phyloP scores from a whole-genome alignment of 2,797 vertebrate species.

The Rhynchonycteris naso region DNA sequence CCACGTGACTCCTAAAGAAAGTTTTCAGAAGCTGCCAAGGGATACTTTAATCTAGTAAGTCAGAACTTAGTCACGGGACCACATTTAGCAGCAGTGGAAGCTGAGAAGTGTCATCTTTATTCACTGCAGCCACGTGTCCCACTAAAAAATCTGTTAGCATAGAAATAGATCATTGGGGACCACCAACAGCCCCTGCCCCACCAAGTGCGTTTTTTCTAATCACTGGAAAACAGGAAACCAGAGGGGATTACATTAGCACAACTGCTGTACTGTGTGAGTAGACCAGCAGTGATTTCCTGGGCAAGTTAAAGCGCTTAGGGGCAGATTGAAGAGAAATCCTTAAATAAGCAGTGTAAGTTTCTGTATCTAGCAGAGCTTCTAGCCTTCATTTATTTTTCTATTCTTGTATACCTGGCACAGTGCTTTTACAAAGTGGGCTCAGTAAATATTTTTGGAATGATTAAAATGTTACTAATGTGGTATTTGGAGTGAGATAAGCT shows the following conservation, averaged over 20 bases:
- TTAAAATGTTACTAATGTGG: background rate
- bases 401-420: background rate
- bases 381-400: background rate
- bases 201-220: background rate
- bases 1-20: background rate
- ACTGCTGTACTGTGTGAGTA: background rate
- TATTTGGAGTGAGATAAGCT: constrained; percentile 38
- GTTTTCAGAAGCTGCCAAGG: background rate
- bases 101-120: background rate
- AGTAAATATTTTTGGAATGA: constrained; percentile 50
- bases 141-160: background rate
- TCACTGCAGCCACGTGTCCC: background rate
- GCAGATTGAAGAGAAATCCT: background rate
- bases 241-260: background rate
- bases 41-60: background rate
- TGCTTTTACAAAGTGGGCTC: background rate
- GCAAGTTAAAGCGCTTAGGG: background rate
- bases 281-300: background rate
- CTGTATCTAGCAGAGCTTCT: background rate
- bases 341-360: background rate
- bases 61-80: background rate
- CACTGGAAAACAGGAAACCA: background rate
- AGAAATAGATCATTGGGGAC: background rate
- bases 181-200: background rate
- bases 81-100: background rate